A percentile compares a stretch with the other conserved stretches of the same genome.
Evolutionary conservation across 1,140 invertebrate species (phyloP).

Genomic region (Cephus cinctus): DNA sequence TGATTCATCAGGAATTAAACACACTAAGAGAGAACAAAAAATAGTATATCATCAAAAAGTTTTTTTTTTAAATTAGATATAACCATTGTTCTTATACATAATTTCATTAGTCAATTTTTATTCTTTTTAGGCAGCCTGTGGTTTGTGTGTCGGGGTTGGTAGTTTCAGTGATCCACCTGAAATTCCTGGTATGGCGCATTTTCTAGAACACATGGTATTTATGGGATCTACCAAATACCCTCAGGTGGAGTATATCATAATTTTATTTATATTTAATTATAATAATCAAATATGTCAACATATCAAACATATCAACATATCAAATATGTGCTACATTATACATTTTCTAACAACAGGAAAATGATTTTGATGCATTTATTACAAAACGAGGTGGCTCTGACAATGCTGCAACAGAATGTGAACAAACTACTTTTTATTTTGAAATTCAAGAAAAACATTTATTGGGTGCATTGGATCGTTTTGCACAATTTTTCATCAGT

Average conservation of each 20-base stretch:
- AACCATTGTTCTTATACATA: background rate
- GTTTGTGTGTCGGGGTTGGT: constrained; percentile 69
- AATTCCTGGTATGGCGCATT: constrained; percentile 88
- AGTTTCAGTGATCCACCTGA: constrained; percentile 71
- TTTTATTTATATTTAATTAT: constrained; percentile 9
- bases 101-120: background rate
- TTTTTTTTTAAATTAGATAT: background rate
- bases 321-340: background rate
- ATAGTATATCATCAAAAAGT: constrained; percentile 30
- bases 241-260: constrained; percentile 39
- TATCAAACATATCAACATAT: background rate
- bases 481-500: constrained; percentile 86
- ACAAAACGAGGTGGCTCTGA: constrained; percentile 77
- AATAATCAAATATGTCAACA: background rate
- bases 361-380: constrained; percentile 81
- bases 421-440: constrained; percentile 85
- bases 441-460: constrained; percentile 80
- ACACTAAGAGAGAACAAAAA: constrained; percentile 45
- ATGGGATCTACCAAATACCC: constrained; percentile 89
- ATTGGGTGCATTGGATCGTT: constrained; percentile 74
- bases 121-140: constrained; percentile 65
- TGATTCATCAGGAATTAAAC: constrained; percentile 25
- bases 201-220: constrained; percentile 96
- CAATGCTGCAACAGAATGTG: constrained; percentile 83
- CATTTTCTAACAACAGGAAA: constrained; percentile 61